Evolutionary conservation across 2,797 vertebrate species (phyloP), one percentile per base, ranked within the genome.

Genomic region (Sitta carolinensis): DNA sequence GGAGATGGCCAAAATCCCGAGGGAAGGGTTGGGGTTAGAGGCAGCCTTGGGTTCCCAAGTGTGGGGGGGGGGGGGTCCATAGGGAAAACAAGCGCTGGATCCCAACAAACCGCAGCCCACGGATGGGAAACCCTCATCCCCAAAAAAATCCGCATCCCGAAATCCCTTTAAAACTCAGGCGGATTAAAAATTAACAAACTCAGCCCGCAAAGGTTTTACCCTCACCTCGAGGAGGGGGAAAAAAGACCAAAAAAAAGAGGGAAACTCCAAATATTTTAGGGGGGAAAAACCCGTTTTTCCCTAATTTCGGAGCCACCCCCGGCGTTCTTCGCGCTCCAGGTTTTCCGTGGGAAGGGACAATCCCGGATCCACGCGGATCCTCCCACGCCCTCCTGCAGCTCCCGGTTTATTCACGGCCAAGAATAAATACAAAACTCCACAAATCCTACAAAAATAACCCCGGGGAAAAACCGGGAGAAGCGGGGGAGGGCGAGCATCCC

Each of bases 21-120:
- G 51, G 20, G 32, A 11, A 47, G 22, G 48, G 36, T 36, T 36
- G 36, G 36, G 36, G 36, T 36, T 8, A 36, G 36, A 36, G 36
- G 36, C 36, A 36, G 36, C 36, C 36, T 36, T 36, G 36, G 36
- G 36, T 36, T 36, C 36, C 36, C 36, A 36, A 36, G 36, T n/a
- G n/a, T n/a, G n/a, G n/a, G n/a, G n/a, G n/a, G n/a, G n/a, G n/a
- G n/a, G n/a, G n/a, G n/a, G n/a, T n/a, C n/a, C 36, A 36, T 36
- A 36, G 16, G 58, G 29, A 48, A n/a, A 68, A 36, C 1, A 51
- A 8, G 8, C 7, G 42, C 11, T 1, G 1, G 36, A 84, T 75
- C 29, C 1, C 0, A 16, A 20, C 0, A 2, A 15, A 38, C 59
- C 68, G 34, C 62, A 7, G 6, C 34, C 9, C 1, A 0, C 32